These are phyloP conservation scores for Ennomos quercinarius DNA, from an alignment of 2,888 invertebrate species.

Conservation along the genomic window DNA sequence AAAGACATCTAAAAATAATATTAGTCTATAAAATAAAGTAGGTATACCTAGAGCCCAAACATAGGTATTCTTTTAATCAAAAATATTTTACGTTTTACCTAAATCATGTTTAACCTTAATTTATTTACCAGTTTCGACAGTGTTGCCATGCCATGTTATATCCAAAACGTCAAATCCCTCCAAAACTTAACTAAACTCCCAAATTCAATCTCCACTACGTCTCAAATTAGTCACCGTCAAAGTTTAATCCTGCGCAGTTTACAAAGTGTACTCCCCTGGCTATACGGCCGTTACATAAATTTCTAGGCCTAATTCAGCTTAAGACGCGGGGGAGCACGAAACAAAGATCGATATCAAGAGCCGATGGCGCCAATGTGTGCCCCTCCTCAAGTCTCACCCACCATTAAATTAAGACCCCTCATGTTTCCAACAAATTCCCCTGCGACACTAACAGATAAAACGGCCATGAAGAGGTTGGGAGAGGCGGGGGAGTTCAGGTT, in stretches of 20 bases:
- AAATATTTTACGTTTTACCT: too few relatives aligned
- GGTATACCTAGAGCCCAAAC: too few relatives aligned
- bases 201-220: conserved; percentile 47
- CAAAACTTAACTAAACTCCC: conserved; percentile 10
- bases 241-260: conserved; percentile 52
- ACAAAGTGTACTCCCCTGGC: conserved; percentile 56
- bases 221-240: conserved; percentile 54
- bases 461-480: conserved; percentile 46
- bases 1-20: too few relatives aligned
- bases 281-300: conserved; percentile 72
- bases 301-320: conserved; percentile 76
- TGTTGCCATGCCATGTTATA: conserved; percentile 32
- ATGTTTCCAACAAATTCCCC: conserved; percentile 61
- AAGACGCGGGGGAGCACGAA: conserved; percentile 73
- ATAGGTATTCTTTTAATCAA: too few relatives aligned
- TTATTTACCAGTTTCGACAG: neutral
- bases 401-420: conserved; percentile 66
- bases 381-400: conserved; percentile 54
- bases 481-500: conserved; percentile 57
- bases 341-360: conserved; percentile 81
- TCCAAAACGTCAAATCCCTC: conserved; percentile 18
- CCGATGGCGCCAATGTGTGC: conserved; percentile 76
- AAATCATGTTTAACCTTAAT: too few relatives aligned
- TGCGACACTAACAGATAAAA: conserved; percentile 48
- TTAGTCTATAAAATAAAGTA: too few relatives aligned